Percentiles rank a stretch among this genome's conserved stretches.
Evolutionary conservation across 2,888 invertebrate genomes (phyloP).

Genomic region (Drosophila birchii): DNA sequence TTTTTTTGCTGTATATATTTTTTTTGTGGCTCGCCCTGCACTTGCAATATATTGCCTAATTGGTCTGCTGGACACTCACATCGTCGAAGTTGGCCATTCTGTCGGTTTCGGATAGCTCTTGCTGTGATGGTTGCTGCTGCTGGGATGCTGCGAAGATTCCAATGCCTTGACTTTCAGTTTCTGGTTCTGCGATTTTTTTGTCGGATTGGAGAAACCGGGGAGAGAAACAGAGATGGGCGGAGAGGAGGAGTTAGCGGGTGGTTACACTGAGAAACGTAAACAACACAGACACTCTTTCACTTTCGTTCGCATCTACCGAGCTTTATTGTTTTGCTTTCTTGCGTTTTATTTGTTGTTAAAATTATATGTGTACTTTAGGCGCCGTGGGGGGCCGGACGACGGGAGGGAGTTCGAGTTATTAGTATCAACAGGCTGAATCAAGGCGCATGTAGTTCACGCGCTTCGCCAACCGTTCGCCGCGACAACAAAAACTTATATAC

Average conservation of each 20-base stretch:
- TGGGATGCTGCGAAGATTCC: constrained; percentile 49
- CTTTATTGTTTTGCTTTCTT: constrained; percentile 10
- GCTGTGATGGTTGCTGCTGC: constrained; percentile 18
- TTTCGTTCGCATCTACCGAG: constrained; percentile 32
- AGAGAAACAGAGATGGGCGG: constrained; percentile 29
- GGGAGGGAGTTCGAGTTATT: constrained; percentile 7
- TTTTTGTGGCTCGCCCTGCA: constrained; percentile 38
- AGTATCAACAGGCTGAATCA: constrained; percentile 13
- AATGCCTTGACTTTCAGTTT: constrained; percentile 63
- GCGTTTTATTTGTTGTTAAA: constrained; percentile 31
- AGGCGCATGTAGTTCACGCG: constrained; percentile 29
- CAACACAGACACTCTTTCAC: constrained; percentile 46
- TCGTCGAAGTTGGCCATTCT: constrained; percentile 83
- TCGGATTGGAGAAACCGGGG: constrained; percentile 34
- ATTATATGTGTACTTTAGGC: constrained; percentile 47
- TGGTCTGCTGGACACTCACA: constrained; percentile 79
- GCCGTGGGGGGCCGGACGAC: constrained; percentile 9
- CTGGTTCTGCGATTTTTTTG: constrained; percentile 60
- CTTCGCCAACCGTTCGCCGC: constrained; percentile 34
- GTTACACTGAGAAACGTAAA: constrained; percentile 45
- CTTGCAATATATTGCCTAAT: constrained; percentile 50
- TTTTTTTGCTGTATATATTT: constrained; percentile 14
- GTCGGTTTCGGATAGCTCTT: constrained; percentile 51
- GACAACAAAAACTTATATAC: constrained; percentile 25
- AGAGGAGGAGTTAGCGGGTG: constrained; percentile 13